phyloP scores from a whole-genome alignment of 1,140 invertebrate species.

The Drosophila ogumai region DNA sequence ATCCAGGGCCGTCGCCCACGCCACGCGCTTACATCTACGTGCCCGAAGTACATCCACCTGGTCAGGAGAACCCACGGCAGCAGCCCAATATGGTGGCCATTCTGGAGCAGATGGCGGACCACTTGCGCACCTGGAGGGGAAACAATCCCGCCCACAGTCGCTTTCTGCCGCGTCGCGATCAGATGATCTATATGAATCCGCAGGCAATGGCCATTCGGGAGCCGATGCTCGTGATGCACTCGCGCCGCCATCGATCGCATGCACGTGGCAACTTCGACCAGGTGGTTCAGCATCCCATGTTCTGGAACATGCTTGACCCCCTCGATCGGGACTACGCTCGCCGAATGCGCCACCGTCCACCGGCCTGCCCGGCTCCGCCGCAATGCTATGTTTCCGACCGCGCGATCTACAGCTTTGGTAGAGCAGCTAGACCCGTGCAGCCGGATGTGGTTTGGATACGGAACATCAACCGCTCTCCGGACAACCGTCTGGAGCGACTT shows the following conservation, averaged over 20 bases:
- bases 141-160: conserved; percentile 68
- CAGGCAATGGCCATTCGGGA: conserved; percentile 34
- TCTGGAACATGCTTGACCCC: conserved; percentile 81
- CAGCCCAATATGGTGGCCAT: conserved; percentile 42
- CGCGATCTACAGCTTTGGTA: conserved; percentile 80
- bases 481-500: conserved; percentile 76
- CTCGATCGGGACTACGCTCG: conserved; percentile 54
- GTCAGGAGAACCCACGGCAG: conserved; percentile 31
- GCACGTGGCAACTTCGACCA: conserved; percentile 62
- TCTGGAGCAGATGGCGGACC: conserved; percentile 55
- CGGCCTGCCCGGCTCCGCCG: conserved; percentile 8
- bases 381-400: conserved; percentile 70
- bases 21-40: conserved; percentile 62
- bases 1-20: conserved; percentile 1
- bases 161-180: conserved; percentile 72
- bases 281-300: conserved; percentile 72
- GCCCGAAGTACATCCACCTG: conserved; percentile 27
- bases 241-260: conserved; percentile 46
- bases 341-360: conserved; percentile 28
- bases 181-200: conserved; percentile 73
- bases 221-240: conserved; percentile 43
- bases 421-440: conserved; percentile 68
- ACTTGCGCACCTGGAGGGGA: conserved; percentile 41
- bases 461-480: conserved; percentile 64
- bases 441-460: conserved; percentile 81